Evolutionary conservation across 1,140 invertebrate species (phyloP).

Genomic region (Aphidius ervi): DNA sequence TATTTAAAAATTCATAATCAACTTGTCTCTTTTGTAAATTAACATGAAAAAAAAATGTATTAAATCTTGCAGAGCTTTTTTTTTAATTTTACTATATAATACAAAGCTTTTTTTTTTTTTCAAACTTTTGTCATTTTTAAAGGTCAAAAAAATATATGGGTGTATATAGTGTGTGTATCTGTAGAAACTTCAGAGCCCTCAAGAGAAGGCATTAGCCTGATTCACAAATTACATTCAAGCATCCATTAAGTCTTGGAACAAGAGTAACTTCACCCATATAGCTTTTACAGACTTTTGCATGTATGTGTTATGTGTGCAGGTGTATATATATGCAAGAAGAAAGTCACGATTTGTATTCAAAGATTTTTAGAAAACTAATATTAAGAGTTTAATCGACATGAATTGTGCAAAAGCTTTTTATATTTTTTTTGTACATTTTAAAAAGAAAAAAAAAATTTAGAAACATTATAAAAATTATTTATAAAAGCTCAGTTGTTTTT

Average conservation of each 20-base stretch:
- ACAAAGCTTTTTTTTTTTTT: no score
- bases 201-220: constrained; percentile 37
- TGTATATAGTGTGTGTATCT: no score
- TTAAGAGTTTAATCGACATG: background rate
- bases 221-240: constrained; percentile 40
- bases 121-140: no score
- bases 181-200: constrained; percentile 1
- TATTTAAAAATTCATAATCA: no score
- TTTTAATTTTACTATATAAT: no score
- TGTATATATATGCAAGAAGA: constrained; percentile 10
- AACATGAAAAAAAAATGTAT: no score
- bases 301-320: background rate
- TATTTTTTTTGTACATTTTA: constrained; percentile 3
- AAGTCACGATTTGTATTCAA: constrained; percentile 19
- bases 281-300: background rate
- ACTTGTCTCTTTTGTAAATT: no score
- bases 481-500: no score
- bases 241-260: constrained; percentile 40
- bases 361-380: background rate
- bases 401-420: background rate
- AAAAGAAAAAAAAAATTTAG: no score
- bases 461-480: no score
- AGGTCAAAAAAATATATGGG: no score
- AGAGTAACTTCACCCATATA: constrained; percentile 30
- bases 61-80: no score